Conservation (phyloP, 2,888 invertebrate species). For the Athalia circularis region DNA sequence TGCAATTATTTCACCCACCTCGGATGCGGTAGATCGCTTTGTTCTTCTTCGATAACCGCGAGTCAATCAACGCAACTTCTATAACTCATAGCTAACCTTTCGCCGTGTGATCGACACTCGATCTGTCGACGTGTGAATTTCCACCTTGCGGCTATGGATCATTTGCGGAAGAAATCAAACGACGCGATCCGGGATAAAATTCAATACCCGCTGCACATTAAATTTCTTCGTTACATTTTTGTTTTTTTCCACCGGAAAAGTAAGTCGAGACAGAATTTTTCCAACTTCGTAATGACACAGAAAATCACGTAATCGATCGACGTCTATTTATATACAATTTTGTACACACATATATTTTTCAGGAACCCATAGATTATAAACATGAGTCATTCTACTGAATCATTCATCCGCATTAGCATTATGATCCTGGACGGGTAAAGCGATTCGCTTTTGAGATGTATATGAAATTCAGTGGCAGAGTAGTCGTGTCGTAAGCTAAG, state of each 20-base stretch:
- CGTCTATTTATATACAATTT: background rate
- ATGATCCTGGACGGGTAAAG: background rate
- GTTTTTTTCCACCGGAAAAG: no score
- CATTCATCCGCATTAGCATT: background rate
- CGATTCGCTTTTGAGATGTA: constrained; percentile 4
- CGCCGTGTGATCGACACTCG: background rate
- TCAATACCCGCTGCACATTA: no score
- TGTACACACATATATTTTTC: background rate
- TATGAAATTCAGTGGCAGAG: background rate
- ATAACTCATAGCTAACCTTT: no score
- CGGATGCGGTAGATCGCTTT: constrained; percentile 11
- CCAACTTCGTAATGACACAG: no score
- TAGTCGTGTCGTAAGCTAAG: constrained; percentile 3
- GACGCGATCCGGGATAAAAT: no score
- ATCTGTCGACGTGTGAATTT: background rate
- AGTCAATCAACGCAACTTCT: constrained; percentile 14
- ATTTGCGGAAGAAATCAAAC: no score
- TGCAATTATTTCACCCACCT: constrained; percentile 34
- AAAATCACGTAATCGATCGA: no score
- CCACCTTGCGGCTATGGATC: no score
- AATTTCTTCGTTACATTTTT: no score
- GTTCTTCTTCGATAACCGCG: background rate
- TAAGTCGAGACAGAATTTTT: no score
- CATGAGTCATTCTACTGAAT: background rate
- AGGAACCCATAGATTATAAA: background rate